Percentiles rank a stretch among this genome's conserved stretches.
These are phyloP conservation scores for Coelopa pilipes DNA, from an alignment of 2,888 invertebrate species.

Conservation along the genomic window DNA sequence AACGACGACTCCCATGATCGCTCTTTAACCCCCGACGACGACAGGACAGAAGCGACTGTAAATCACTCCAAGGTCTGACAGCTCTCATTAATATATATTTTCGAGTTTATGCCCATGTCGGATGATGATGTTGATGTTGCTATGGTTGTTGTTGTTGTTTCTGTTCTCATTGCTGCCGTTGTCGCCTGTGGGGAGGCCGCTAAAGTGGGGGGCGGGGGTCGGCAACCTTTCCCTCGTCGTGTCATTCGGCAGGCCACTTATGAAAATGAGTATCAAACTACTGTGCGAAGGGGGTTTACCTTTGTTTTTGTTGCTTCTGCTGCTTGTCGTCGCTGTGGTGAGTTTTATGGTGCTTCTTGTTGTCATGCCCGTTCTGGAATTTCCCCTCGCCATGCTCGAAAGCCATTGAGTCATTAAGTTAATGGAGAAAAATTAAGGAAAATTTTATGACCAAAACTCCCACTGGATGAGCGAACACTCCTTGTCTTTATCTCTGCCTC, in stretches of 20 bases:
- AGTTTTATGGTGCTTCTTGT: neutral
- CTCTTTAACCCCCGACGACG: no score
- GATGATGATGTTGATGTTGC: no score
- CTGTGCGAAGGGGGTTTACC: no score
- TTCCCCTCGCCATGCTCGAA: neutral
- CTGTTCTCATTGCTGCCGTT: no score
- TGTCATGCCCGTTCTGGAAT: neutral
- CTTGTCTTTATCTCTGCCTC: no score
- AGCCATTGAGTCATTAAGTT: constrained; percentile 25
- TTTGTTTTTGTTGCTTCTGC: neutral
- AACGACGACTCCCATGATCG: no score
- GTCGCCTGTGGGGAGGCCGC: no score
- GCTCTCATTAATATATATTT: constrained; percentile 37
- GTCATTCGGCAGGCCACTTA: neutral
- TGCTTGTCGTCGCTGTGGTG: no score
- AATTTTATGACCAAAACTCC: constrained; percentile 13
- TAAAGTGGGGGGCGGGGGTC: no score
- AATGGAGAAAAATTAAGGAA: constrained; percentile 24
- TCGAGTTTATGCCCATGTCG: constrained; percentile 23
- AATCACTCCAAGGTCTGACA: constrained; percentile 35
- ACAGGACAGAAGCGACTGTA: constrained; percentile 19
- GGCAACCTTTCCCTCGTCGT: neutral
- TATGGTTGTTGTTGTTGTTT: no score
- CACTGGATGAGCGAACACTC: neutral
- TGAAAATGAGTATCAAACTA: constrained; percentile 18